Evolutionary conservation across 1,140 invertebrate species (phyloP).

Genomic region (Aphidius ervi): DNA sequence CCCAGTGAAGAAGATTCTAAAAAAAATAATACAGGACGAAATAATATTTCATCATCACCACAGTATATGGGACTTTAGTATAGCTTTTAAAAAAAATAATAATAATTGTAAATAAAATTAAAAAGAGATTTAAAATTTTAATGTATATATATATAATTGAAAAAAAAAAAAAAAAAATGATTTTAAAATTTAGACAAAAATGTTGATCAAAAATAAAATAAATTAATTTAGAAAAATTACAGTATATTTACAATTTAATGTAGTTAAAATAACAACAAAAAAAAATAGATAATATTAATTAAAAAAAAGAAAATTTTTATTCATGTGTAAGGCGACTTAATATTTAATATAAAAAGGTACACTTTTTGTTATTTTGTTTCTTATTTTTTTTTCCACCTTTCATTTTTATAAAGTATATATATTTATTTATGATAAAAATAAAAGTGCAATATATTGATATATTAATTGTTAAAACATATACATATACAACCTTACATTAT

Average conservation of each 20-base stretch:
- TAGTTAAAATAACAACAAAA: neutral
- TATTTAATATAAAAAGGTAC: constrained; percentile 41
- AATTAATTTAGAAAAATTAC: too few relatives aligned
- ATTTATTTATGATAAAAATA: constrained; percentile 41
- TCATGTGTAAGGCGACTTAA: constrained; percentile 41
- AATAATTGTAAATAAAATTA: constrained; percentile 8
- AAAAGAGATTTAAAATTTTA: neutral
- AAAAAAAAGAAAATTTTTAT: constrained; percentile 32
- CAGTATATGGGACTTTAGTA: constrained; percentile 47
- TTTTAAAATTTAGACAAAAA: neutral
- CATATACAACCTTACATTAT: too few relatives aligned
- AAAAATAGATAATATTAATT: constrained; percentile 22
- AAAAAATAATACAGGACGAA: constrained; percentile 41
- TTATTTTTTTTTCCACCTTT: too few relatives aligned
- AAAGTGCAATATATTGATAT: constrained; percentile 35
- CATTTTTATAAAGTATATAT: constrained; percentile 1
- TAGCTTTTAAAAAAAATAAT: constrained; percentile 27
- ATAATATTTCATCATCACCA: constrained; percentile 45
- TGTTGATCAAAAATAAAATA: neutral
- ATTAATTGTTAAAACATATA: constrained; percentile 23
- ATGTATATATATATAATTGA: constrained; percentile 20
- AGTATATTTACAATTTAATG: too few relatives aligned
- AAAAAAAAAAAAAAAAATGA: constrained; percentile 18
- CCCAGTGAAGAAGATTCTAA: constrained; percentile 37
- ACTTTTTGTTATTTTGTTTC: constrained; percentile 30